Percentiles rank a stretch among this genome's conserved stretches.
Conservation (phyloP, 2,797 vertebrate genomes). For the Vireo griseus region DNA sequence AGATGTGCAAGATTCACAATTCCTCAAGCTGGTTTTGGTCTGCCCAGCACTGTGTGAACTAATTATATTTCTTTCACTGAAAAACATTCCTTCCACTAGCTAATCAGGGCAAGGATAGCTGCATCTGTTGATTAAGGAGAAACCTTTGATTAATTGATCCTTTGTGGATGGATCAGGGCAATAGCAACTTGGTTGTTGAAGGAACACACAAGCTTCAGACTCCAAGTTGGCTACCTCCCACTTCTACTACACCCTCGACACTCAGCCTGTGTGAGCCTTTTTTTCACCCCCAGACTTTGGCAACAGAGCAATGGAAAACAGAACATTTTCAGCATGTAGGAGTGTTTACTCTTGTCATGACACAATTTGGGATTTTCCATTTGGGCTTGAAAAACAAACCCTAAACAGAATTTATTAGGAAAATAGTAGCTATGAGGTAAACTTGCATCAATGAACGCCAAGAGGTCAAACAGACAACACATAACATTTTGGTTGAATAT, state of each 20-base stretch:
- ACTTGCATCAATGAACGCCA: not conserved
- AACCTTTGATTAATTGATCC: not conserved
- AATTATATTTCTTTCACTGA: not conserved
- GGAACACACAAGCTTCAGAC: not conserved
- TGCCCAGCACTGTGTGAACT: not conserved
- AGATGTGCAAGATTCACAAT: not conserved
- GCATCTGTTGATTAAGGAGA: not conserved
- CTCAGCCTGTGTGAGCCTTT: not conserved
- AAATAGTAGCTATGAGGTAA: constrained; percentile 63
- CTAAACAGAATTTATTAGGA: constrained; percentile 49
- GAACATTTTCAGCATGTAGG: constrained; percentile 37
- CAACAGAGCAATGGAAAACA: constrained; percentile 52
- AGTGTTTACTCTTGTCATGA: constrained; percentile 60
- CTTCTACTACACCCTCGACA: not conserved
- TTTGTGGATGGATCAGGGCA: not conserved
- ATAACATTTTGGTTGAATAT: constrained; percentile 38
- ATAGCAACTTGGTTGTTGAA: not conserved
- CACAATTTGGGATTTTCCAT: constrained; percentile 62
- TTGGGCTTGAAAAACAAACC: constrained; percentile 48
- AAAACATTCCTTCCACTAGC: not conserved
- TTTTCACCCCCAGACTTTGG: constrained; percentile 46
- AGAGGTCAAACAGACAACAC: constrained; percentile 15
- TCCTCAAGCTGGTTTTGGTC: not conserved
- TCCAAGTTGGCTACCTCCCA: not conserved
- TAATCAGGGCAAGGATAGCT: not conserved